Evolutionary conservation across 2,888 invertebrate genomes (phyloP), one percentile per base, ranked within the genome.

Genomic region (Rotaria magnacalcarata): DNA sequence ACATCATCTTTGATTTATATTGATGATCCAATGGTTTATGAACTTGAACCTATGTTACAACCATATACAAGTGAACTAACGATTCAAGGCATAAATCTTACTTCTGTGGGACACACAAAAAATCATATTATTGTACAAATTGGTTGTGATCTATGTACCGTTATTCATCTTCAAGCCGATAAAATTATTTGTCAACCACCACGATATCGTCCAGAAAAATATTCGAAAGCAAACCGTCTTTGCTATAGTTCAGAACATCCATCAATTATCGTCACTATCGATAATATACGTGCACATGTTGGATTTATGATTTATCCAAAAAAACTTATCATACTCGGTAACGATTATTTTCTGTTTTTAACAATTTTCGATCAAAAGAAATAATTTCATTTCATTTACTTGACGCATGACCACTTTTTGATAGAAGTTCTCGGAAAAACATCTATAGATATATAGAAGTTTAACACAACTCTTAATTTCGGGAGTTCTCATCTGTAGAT

Each of bases 181-280:
- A 80, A 47, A 80, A 41, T 80, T 47, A 47, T 80, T 47, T 80
- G 80, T 47, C 80, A n/a, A n/a, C 80, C 80, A 80, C 80, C 80
- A n/a, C 0, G 1, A 11, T n/a, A 43, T 80, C 21, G 47, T n/a
- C 80, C 80, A n/a, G 8, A 10, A 47, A 80, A 80, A 47, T 47
- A 47, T 47, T 47, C n/a, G 24, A 80, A 43, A 47, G 14, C 47
- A 47, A 80, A 80, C 11, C 80, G 43, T 43, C 47, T 43, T 11
- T 80, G 80, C 19, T 80, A 80, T 47, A 47, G 0, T 47, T 80
- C 80, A 24, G 80, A 80, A 80, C 47, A 80, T 80, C 80, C 80
- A 47, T n/a, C 47, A 47, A 80, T 80, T 24, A 47, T 21, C 1
- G 80, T 80, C 11, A n/a, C 43, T 16, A 80, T 80, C n/a, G 80